Evolutionary conservation across 2,888 invertebrate genomes (phyloP), one percentile per base, ranked within the genome.

Genomic region (Eustalomyia histrio): DNA sequence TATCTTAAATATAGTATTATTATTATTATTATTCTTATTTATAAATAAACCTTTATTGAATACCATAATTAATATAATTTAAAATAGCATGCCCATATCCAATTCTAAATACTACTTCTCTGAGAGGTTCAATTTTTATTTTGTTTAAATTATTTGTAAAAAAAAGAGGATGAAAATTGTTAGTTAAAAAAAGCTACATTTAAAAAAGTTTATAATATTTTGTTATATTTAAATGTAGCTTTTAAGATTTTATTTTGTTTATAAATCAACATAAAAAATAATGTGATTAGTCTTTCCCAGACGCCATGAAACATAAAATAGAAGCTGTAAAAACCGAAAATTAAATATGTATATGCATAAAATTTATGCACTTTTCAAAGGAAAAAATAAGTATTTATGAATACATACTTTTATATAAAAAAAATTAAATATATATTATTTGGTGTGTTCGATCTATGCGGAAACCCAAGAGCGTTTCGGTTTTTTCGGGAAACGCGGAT

Each of bases 231-330:
- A 55, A 7, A 7, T 55, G 21, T 14, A 24, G 24, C 39, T 53
- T 55, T 21, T 67, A 10, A 21, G 24, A 57, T 39, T 67, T 24
- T 47, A 3, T 47, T 47, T 47, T 29, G 29, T 29, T 29, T n/a
- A 14, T 47, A 61, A 47, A 64, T 24, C 33, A 55, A 72, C 21
- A 63, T 43, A 67, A 39, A 73, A 79, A 61, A 75, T 29, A 86
- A 88, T 89, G 90, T 90, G 90, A 87, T 90, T 89, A 91, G 90
- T 90, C 91, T 91, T 91, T 90, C 90, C 90, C 89, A 88, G 86
- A 90, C 90, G 90, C 90, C 91, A 88, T 89, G 84, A 84, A 84
- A 76, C 58, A 55, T 76, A 73, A 76, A 71, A 68, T 61, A 58
- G 58, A 78, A 78, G 73, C 74, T 81, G 64, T 43, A 69, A 69